Evolutionary conservation across 2,888 invertebrate genomes (phyloP).

Genomic region (Seira musarum): DNA sequence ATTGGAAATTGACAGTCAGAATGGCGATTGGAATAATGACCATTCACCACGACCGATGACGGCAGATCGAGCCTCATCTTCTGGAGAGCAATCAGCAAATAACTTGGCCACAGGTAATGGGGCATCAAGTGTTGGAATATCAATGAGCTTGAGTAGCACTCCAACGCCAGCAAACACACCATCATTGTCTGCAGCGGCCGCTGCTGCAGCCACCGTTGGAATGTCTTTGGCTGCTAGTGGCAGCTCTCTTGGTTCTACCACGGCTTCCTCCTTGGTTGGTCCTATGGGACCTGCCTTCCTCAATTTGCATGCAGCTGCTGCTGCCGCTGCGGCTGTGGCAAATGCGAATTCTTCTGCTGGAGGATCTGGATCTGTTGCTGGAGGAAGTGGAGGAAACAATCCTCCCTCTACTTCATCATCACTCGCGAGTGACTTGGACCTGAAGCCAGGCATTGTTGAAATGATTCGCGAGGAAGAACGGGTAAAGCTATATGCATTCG

Average conservation of each 20-base stretch:
- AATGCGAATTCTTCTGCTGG: slow-evolving; percentile 49
- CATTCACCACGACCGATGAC: slow-evolving; percentile 67
- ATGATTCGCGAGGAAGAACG: slow-evolving; percentile 97
- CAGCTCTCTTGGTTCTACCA: slow-evolving; percentile 29
- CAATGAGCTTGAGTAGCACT: slow-evolving; percentile 52
- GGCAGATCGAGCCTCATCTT: slow-evolving; percentile 72
- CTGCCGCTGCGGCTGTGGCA: slow-evolving; percentile 64
- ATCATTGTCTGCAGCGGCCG: slow-evolving; percentile 49
- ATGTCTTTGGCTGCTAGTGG: slow-evolving; percentile 51
- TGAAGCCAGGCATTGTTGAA: slow-evolving; percentile 95
- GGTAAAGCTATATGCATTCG: slow-evolving; percentile 75
- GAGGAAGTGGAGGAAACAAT: slow-evolving; percentile 40
- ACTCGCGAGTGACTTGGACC: slow-evolving; percentile 86
- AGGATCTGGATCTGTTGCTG: slow-evolving; percentile 30
- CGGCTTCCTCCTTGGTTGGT: slow-evolving; percentile 46
- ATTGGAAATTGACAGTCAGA: slow-evolving; percentile 64
- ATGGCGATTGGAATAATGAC: slow-evolving; percentile 63
- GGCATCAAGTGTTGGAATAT: slow-evolving; percentile 23
- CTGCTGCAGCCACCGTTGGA: slow-evolving; percentile 53
- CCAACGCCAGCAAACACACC: slow-evolving; percentile 59
- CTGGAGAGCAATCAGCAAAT: slow-evolving; percentile 70
- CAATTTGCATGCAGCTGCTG: slow-evolving; percentile 65
- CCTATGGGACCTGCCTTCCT: slow-evolving; percentile 60
- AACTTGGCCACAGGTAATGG: slow-evolving; percentile 58
- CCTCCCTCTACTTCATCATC: slow-evolving; percentile 57